phyloP scores from a whole-genome alignment of 2,797 vertebrate genomes.

The Pangasius djambal region DNA sequence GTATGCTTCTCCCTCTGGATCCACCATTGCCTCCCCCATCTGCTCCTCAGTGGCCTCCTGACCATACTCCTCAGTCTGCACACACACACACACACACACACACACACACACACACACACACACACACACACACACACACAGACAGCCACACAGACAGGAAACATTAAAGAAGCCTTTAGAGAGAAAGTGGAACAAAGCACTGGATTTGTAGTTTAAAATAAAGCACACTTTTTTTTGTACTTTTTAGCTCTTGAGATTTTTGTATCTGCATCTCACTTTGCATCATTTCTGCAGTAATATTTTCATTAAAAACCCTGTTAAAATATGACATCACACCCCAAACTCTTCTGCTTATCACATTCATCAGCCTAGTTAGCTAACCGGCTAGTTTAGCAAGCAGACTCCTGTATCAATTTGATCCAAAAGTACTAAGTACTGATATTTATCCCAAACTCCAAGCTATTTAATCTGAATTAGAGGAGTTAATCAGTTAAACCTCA shows the following conservation, averaged over 20 bases:
- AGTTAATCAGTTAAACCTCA: background rate
- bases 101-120: constrained; percentile 5
- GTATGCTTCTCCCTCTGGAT: constrained; percentile 92
- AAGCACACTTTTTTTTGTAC: background rate
- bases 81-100: constrained; percentile 41
- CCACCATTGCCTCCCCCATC: constrained; percentile 87
- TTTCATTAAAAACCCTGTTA: background rate
- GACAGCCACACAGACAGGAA: background rate
- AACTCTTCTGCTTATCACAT: background rate
- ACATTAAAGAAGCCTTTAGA: background rate
- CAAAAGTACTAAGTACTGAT: background rate
- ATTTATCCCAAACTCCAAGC: background rate
- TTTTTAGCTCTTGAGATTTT: background rate
- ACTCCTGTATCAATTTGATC: background rate
- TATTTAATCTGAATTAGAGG: background rate
- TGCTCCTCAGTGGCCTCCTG: constrained; percentile 94
- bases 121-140: background rate
- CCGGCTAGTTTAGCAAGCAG: background rate
- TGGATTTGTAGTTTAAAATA: background rate
- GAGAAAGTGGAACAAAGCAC: background rate
- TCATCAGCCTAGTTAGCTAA: background rate
- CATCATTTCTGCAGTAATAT: background rate
- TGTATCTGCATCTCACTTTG: background rate
- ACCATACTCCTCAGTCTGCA: constrained; percentile 92
- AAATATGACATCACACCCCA: background rate